These are phyloP conservation scores for Arremon aurantiirostris DNA, from an alignment of 2,797 vertebrate species.

Conservation along the genomic window DNA sequence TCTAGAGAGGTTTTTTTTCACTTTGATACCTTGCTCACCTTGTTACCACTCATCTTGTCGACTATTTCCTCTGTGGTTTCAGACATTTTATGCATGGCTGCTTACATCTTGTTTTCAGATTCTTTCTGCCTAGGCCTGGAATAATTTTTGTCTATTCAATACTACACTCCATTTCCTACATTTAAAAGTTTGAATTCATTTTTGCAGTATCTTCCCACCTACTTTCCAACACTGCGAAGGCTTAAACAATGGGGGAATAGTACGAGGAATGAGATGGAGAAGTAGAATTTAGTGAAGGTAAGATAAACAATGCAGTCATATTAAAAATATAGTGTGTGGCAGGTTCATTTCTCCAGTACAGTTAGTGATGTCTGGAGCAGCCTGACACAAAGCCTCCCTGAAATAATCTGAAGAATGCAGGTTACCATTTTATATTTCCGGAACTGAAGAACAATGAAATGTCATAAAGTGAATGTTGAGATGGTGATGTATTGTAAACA, in stretches of 20 bases:
- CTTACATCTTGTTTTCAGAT: conserved; percentile 61
- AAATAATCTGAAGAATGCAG: not conserved
- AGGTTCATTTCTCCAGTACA: not conserved
- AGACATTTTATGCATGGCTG: conserved; percentile 61
- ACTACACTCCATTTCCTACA: conserved; percentile 17
- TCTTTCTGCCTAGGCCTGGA: conserved; percentile 28
- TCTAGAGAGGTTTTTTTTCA: conserved; percentile 26
- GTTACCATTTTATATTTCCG: not conserved
- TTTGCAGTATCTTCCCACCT: not conserved
- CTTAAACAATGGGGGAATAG: not conserved
- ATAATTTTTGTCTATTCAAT: conserved; percentile 18
- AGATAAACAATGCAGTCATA: not conserved
- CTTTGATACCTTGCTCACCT: conserved; percentile 55
- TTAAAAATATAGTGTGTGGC: not conserved
- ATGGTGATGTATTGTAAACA: accelerated
- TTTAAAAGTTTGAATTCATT: not conserved
- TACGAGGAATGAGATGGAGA: not conserved
- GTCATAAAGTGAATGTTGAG: not conserved
- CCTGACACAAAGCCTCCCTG: not conserved
- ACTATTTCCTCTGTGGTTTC: conserved; percentile 60
- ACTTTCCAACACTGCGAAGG: not conserved
- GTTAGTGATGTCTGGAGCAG: not conserved
- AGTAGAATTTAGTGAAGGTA: not conserved
- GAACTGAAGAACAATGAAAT: not conserved
- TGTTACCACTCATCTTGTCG: conserved; percentile 58